Conservation (phyloP, 2,888 invertebrate species). For the Sarcophaga caerulescens region DNA sequence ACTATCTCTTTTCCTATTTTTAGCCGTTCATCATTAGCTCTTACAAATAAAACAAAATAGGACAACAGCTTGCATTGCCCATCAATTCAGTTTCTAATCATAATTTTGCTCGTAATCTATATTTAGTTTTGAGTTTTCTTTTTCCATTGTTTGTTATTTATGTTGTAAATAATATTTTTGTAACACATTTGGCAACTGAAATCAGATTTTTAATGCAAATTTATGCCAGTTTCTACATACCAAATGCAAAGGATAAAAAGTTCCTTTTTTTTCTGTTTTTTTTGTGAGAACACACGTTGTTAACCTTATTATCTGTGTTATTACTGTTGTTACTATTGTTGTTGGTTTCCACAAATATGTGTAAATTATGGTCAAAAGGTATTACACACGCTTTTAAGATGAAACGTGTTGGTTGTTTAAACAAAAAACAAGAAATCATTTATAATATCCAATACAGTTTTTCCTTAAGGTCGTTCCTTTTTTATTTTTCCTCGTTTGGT, state of each 20-base stretch:
- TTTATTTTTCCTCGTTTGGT: background rate
- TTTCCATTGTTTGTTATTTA: too few relatives aligned
- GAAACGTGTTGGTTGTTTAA: constrained; percentile 35
- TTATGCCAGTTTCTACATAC: constrained; percentile 34
- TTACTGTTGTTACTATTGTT: background rate
- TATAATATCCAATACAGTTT: background rate
- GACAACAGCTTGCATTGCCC: background rate
- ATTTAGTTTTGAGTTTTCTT: too few relatives aligned
- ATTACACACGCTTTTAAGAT: constrained; percentile 40
- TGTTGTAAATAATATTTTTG: background rate
- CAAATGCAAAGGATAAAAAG: too few relatives aligned
- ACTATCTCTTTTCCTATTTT: too few relatives aligned
- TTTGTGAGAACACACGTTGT: constrained; percentile 2
- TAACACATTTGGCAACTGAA: background rate
- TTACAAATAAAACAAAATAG: background rate
- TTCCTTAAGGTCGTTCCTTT: background rate
- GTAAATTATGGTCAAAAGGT: constrained; percentile 53
- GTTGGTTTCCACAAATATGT: constrained; percentile 14
- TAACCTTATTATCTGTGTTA: background rate
- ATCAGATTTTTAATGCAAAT: constrained; percentile 26
- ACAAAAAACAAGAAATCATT: constrained; percentile 27
- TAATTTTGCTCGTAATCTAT: background rate
- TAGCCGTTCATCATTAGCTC: too few relatives aligned
- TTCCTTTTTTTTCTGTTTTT: background rate
- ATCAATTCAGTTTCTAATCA: background rate